phyloP scores from a whole-genome alignment of 2,888 invertebrate genomes.

The Apodemia mormo region DNA sequence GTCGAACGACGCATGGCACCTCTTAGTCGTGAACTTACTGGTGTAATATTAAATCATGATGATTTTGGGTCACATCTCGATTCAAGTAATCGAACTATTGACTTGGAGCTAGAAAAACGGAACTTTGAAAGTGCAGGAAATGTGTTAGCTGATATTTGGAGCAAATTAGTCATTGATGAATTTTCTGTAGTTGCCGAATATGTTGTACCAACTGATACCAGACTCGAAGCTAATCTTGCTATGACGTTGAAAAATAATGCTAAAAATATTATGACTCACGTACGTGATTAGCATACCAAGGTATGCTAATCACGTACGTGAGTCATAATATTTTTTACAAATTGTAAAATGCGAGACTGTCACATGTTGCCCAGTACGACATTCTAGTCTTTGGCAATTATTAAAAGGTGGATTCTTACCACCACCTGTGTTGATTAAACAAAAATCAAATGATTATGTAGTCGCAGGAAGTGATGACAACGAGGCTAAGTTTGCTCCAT shows the following conservation, averaged over 20 bases:
- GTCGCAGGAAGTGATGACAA: slow-evolving; percentile 31
- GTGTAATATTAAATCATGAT: neutral
- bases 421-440: slow-evolving; percentile 37
- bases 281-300: too few species aligned
- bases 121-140: slow-evolving; percentile 27
- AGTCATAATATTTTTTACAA: slow-evolving; percentile 35
- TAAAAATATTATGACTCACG: too few species aligned
- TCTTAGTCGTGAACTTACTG: slow-evolving; percentile 31
- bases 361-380: slow-evolving; percentile 30
- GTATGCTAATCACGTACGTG: slow-evolving; percentile 33
- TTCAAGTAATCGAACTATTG: slow-evolving; percentile 25
- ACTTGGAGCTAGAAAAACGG: slow-evolving; percentile 25
- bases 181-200: slow-evolving; percentile 35
- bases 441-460: slow-evolving; percentile 32
- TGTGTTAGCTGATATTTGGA: slow-evolving; percentile 24
- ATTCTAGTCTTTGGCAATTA: slow-evolving; percentile 34
- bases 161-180: slow-evolving; percentile 30
- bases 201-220: slow-evolving; percentile 30
- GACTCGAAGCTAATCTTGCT: slow-evolving; percentile 27
- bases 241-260: slow-evolving; percentile 44
- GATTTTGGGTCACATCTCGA: slow-evolving; percentile 27
- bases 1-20: slow-evolving; percentile 34
- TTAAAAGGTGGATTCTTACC: slow-evolving; percentile 34
- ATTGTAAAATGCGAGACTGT: slow-evolving; percentile 35
- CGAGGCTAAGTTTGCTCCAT: slow-evolving; percentile 32